These are phyloP conservation scores for Brachionus paranguensis DNA, from an alignment of 1,140 invertebrate genomes.

Conservation along the genomic window DNA sequence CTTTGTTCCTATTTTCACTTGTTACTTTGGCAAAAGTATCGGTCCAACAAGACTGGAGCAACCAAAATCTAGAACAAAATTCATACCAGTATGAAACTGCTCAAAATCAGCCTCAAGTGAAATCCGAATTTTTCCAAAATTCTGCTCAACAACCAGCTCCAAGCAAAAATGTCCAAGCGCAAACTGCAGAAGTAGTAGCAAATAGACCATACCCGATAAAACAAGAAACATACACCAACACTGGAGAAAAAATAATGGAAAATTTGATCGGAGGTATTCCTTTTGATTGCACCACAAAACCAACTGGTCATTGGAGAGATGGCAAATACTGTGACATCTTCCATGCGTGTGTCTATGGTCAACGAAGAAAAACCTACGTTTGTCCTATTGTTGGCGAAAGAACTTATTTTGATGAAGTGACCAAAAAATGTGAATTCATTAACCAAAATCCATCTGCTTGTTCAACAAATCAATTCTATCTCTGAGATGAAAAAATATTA, in stretches of 20 bases:
- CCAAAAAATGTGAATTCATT: neutral
- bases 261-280: conserved; percentile 29
- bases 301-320: conserved; percentile 38
- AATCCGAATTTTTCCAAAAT: neutral
- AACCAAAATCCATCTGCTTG: neutral
- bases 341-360: conserved; percentile 33
- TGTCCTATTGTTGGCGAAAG: conserved; percentile 27
- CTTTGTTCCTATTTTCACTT: neutral
- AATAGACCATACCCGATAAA: neutral
- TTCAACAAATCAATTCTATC: neutral
- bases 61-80: conserved; percentile 9
- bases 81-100: neutral
- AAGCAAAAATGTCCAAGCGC: neutral
- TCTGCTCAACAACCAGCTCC: neutral
- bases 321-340: conserved; percentile 23
- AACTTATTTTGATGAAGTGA: conserved; percentile 33
- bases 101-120: neutral
- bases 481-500: neutral
- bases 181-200: neutral
- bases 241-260: conserved; percentile 24
- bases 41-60: conserved; percentile 24
- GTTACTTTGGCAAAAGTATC: neutral
- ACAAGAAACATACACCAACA: conserved; percentile 15
- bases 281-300: conserved; percentile 13
- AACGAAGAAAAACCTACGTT: neutral